Percentiles rank a stretch among this genome's conserved stretches.
phyloP scores from a whole-genome alignment of 2,113 vertebrate genomes.

The Daphoenositta chrysoptera region DNA sequence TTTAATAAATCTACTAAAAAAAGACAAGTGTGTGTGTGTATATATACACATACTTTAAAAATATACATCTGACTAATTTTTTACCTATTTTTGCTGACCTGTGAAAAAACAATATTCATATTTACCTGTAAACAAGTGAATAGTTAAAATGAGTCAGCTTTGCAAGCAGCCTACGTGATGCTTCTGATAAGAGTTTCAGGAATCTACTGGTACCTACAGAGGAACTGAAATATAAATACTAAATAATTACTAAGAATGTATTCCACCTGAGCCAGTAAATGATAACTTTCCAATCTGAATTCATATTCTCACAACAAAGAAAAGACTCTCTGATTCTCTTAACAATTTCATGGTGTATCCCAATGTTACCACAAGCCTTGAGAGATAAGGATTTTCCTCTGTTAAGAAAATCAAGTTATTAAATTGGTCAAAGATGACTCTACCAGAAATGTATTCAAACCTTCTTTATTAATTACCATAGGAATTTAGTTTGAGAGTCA shows the following conservation, averaged over 20 bases:
- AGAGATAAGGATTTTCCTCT: slow-evolving; percentile 63
- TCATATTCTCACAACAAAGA: neutral
- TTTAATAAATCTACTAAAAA: neutral
- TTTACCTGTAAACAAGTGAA: neutral
- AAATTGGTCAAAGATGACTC: slow-evolving; percentile 62
- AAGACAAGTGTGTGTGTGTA: neutral
- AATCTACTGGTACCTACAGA: neutral
- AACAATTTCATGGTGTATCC: slow-evolving; percentile 33
- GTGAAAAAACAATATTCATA: neutral
- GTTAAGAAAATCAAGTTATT: slow-evolving; percentile 62
- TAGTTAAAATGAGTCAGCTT: neutral
- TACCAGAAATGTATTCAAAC: slow-evolving; percentile 54
- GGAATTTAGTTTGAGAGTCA: slow-evolving; percentile 52
- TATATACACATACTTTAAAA: neutral
- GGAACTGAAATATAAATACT: neutral
- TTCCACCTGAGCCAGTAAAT: slow-evolving; percentile 4
- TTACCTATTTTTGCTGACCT: neutral
- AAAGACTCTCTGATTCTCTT: neutral
- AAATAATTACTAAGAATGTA: neutral
- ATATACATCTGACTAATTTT: neutral
- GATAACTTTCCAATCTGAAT: slow-evolving; percentile 17
- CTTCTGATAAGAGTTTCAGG: neutral
- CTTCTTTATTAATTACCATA: slow-evolving; percentile 59
- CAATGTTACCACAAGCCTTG: slow-evolving; percentile 16
- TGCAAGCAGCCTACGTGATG: neutral